phyloP scores from a whole-genome alignment of 2,888 invertebrate genomes.

The Mallateleia sp. region DNA sequence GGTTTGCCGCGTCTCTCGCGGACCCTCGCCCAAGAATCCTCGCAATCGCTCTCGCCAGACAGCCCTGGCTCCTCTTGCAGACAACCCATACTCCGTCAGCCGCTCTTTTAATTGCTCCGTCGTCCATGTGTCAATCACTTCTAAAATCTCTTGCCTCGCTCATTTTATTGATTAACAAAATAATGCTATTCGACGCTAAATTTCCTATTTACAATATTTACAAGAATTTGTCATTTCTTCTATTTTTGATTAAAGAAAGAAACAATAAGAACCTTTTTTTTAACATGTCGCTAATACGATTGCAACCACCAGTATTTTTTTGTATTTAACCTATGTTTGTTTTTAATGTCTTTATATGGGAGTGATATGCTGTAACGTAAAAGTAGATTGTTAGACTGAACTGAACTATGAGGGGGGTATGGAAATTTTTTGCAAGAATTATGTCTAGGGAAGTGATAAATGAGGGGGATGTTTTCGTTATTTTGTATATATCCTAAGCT shows the following conservation, averaged over 20 bases:
- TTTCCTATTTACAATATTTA: no score
- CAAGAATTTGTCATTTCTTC: no score
- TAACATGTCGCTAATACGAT: no score
- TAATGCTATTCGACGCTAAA: no score
- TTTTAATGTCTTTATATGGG: slow-evolving; percentile 22
- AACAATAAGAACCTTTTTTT: no score
- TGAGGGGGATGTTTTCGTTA: slow-evolving; percentile 18
- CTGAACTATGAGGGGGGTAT: slow-evolving; percentile 4
- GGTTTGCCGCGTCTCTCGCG: no score
- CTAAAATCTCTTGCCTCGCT: no score
- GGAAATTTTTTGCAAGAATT: neutral
- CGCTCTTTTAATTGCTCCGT: slow-evolving; percentile 1
- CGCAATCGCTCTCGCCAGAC: slow-evolving; percentile 2
- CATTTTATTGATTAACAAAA: neutral
- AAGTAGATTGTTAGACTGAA: no score
- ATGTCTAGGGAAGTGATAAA: slow-evolving; percentile 25
- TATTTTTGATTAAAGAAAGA: no score
- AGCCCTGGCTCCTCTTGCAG: slow-evolving; percentile 6
- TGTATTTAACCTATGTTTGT: slow-evolving; percentile 25
- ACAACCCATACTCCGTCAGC: slow-evolving; percentile 14
- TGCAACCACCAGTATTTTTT: slow-evolving; percentile 35
- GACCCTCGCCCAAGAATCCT: slow-evolving; percentile 24
- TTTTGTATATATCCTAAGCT: slow-evolving; percentile 53
- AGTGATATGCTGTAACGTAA: neutral
- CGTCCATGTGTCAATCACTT: slow-evolving; percentile 22